Percentiles rank a stretch among this genome's conserved stretches.
Conservation (phyloP, 2,113 vertebrate species). For the Cebidichthys violaceus region DNA sequence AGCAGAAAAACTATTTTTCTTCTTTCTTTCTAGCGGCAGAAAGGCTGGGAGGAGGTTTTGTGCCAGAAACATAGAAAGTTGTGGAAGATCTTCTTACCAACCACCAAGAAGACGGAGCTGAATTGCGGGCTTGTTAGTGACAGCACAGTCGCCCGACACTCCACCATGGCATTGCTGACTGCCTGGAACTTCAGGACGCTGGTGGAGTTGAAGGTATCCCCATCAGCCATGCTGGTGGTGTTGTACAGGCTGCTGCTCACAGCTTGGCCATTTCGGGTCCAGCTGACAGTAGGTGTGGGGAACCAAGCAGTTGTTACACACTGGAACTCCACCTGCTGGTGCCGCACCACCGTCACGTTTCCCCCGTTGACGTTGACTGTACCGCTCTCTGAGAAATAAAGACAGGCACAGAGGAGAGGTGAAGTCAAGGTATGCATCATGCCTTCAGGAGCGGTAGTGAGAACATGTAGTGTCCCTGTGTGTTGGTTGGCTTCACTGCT, state of each 20-base stretch:
- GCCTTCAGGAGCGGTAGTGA: neutral
- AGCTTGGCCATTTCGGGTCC: slow-evolving; percentile 79
- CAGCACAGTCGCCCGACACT: slow-evolving; percentile 84
- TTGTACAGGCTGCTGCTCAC: slow-evolving; percentile 71
- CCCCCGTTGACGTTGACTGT: slow-evolving; percentile 79
- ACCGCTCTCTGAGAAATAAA: slow-evolving; percentile 83
- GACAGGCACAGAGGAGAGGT: neutral
- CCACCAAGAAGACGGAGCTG: slow-evolving; percentile 80
- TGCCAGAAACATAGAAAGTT: neutral
- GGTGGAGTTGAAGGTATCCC: slow-evolving; percentile 71
- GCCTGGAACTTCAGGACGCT: slow-evolving; percentile 84
- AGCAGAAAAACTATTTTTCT: neutral
- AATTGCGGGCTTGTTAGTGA: slow-evolving; percentile 70
- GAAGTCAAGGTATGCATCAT: neutral
- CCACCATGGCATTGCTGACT: slow-evolving; percentile 71
- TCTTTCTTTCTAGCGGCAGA: neutral
- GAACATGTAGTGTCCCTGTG: neutral
- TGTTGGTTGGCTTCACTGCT: neutral
- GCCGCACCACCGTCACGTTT: slow-evolving; percentile 77
- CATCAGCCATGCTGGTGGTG: slow-evolving; percentile 63
- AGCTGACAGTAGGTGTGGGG: slow-evolving; percentile 83
- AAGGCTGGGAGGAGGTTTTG: neutral
- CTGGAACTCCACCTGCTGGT: slow-evolving; percentile 81
- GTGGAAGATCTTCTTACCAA: slow-evolving; percentile 70
- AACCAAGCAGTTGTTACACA: slow-evolving; percentile 86